These are phyloP conservation scores for Athalia circularis DNA, from an alignment of 2,888 invertebrate species.

Conservation along the genomic window DNA sequence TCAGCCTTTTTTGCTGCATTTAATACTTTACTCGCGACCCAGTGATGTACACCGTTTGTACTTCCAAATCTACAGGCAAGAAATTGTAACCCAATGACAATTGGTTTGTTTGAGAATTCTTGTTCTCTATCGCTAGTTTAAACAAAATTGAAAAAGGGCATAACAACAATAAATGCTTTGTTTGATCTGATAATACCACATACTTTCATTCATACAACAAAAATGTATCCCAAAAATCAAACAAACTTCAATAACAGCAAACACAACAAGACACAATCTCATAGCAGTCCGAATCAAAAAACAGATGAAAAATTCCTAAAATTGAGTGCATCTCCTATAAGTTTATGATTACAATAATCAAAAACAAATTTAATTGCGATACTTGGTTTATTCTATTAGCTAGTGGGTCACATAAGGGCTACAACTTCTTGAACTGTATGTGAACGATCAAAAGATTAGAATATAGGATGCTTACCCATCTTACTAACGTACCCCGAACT, in stretches of 20 bases:
- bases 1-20: conserved; percentile 54
- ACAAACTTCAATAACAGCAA: not conserved
- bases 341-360: not conserved
- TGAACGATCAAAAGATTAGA: conserved; percentile 19
- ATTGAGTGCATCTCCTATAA: not conserved
- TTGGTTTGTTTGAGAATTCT: not conserved
- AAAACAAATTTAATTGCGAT: not conserved
- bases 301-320: not conserved
- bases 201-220: not conserved
- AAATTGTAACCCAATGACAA: conserved; percentile 28
- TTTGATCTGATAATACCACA: not conserved
- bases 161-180: not conserved
- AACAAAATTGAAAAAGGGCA: not conserved
- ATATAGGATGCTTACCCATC: conserved; percentile 65
- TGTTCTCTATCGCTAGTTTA: not conserved
- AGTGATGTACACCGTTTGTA: conserved; percentile 35
- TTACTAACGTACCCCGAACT: conserved; percentile 59
- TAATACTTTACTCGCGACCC: conserved; percentile 54
- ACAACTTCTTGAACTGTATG: conserved; percentile 58
- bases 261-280: too few relatives aligned
- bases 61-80: conserved; percentile 31
- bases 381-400: not conserved
- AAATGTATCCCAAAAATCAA: conserved; percentile 6
- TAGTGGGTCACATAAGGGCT: conserved; percentile 56
- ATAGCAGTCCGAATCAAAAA: not conserved